phyloP scores from a whole-genome alignment of 2,113 vertebrate genomes.

The Gracilinanus agilis region DNA sequence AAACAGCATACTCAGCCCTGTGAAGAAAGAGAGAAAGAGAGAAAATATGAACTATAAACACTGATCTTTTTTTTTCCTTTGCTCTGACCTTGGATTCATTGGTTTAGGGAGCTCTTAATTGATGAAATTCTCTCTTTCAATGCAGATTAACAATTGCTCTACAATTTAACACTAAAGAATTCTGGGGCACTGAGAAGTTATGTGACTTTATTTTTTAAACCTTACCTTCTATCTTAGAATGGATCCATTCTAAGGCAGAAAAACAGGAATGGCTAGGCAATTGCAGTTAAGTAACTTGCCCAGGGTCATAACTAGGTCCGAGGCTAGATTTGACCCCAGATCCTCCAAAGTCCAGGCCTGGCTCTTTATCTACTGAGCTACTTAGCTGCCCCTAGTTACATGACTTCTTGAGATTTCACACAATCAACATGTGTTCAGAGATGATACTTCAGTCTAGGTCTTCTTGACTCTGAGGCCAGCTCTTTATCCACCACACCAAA shows the following conservation, averaged over 20 bases:
- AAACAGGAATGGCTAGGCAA: no score
- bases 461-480: neutral
- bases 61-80: neutral
- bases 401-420: neutral
- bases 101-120: neutral
- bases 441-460: neutral
- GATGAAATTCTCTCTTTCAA: neutral
- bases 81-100: neutral
- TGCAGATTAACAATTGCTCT: neutral
- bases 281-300: no score
- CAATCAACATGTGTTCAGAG: neutral
- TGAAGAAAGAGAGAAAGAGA: neutral
- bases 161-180: neutral
- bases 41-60: neutral
- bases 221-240: no score
- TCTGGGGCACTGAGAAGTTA: neutral
- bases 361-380: no score
- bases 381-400: neutral
- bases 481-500: neutral
- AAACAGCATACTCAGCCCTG: neutral
- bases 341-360: no score
- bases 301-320: no score
- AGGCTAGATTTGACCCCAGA: no score
- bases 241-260: no score
- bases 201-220: neutral